Base-by-base conservation (phyloP, 1,140 invertebrate genomes). In the Colletes gigas region DNA sequence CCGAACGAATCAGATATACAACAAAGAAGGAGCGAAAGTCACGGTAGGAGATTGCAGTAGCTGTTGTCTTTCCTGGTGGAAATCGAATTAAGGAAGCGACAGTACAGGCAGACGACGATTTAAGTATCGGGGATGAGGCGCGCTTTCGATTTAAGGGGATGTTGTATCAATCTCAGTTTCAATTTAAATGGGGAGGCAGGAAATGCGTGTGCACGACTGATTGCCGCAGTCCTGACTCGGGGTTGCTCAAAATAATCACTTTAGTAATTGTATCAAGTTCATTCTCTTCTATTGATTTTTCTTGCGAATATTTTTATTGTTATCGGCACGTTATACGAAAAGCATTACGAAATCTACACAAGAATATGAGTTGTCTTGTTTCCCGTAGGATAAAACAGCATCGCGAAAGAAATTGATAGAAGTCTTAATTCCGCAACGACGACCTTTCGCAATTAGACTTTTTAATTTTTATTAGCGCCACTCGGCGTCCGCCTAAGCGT, bases 401-500 rank as follows among this genome's bases (percentile, higher is more conserved):
- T 21, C 21, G 21, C 60, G 47, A 81, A 74, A 68, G 70, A 83
- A 81, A 87, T 81, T 82, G 85, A 87, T 87, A 82, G 65, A 78
- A 84, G 70, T 67, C 79, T 87, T 82, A 85, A 67, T 75, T 81
- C 52, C 78, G 57, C 75, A 78, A 87, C 85, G 83, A 79, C 86
- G 83, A 88, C 88, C 88, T 90, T 89, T 92, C 83, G 89, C 91
- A 93, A 93, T 93, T 93, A 93, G 91, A 93, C 92, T 93, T 93
- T 93, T 93, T 93, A 93, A 93, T 93, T 93, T 93, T 93, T 92
- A 93, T 93, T 93, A 93, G 92, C 89, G 84, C 91, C 89, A 89
- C 84, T 80, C 90, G 88, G 86, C 89, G 82, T 83, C 87, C 83
- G 86, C 89, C 90, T 93, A 92, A 93, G 87, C 91, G 92, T 93